phyloP scores from a whole-genome alignment of 37 sponge, comb jelly and placozoan genomes.

The Ianthella basta region DNA sequence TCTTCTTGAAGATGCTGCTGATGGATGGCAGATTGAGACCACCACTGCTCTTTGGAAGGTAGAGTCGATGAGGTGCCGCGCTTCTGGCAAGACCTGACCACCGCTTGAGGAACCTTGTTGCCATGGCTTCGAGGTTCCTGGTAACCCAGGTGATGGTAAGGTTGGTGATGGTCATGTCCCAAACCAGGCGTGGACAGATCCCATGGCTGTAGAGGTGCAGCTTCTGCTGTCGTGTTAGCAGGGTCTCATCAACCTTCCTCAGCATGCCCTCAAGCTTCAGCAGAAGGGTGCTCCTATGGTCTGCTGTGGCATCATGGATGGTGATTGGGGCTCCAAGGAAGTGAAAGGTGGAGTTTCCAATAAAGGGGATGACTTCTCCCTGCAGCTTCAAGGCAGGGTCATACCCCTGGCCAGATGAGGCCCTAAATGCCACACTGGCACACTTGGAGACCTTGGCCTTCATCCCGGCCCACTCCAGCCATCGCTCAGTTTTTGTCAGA shows the following conservation, averaged over 20 bases:
- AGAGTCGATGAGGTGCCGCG: slow-evolving; percentile 17
- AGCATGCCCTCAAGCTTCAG: slow-evolving; percentile 19
- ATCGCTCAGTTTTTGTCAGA: not conserved
- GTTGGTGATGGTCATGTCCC: slow-evolving; percentile 29
- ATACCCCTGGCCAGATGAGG: not conserved
- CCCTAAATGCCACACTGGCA: not conserved
- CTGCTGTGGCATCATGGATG: not conserved
- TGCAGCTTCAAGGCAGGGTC: slow-evolving; percentile 9
- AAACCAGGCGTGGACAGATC: slow-evolving; percentile 35
- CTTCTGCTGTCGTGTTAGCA: slow-evolving; percentile 35
- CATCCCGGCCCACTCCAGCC: slow-evolving; percentile 41
- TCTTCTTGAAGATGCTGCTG: slow-evolving; percentile 23
- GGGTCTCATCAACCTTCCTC: slow-evolving; percentile 9
- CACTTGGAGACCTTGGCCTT: slow-evolving; percentile 38
- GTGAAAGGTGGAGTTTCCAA: not conserved
- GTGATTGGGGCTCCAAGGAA: slow-evolving; percentile 34
- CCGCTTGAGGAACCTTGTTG: slow-evolving; percentile 35
- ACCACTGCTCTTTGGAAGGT: slow-evolving; percentile 21
- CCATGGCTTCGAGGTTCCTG: slow-evolving; percentile 16
- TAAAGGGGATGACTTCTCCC: slow-evolving; percentile 27
- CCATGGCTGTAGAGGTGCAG: slow-evolving; percentile 30
- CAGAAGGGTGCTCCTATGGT: not conserved
- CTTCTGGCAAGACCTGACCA: slow-evolving; percentile 31
- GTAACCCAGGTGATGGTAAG: slow-evolving; percentile 30
- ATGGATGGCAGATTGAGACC: slow-evolving; percentile 34